Base-by-base conservation (phyloP, 1,140 invertebrate species). In the Limonius californicus region DNA sequence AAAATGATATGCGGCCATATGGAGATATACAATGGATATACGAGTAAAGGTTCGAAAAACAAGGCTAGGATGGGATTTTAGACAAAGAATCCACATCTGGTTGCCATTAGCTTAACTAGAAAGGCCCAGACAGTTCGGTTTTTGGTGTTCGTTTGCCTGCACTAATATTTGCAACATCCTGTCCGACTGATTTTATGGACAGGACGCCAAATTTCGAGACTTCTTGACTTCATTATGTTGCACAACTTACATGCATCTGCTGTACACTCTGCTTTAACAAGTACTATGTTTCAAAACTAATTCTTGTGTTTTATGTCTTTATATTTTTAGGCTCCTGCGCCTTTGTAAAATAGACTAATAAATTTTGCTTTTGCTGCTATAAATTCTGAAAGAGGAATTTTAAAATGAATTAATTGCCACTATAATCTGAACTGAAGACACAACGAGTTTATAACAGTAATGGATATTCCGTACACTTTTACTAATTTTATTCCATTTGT, bases 1-100 rank as follows among this genome's bases (percentile, higher is more conserved):
- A 66, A 66, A 61, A 30, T 64, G 65, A 66, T 63, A 66, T 27
- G 30, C 16, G 15, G 55, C 65, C 65, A 66, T 66, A 64, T 66
- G 65, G 57, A 61, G 47, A 57, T 64, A 57, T 53, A 66, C 65
- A 66, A 66, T 66, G 54, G 65, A 63, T 66, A 66, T 66, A 57
- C 43, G 61, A 66, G 65, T 64, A 64, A 54, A 47, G 53, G 39
- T 18, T 16, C 55, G 58, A 64, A 64, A 66, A 60, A 60, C 57
- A 35, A 54, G 50, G 61, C 54, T 59, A 62, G 56, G 59, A 59
- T 66, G 53, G 58, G 62, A 56, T 59, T 61, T 64, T 62, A 63
- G 56, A 66, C 61, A 60, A 66, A 66, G 62, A 57, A 57, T 27
- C 55, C 57, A 66, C 65, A 66, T 66, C 61, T 66, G 65, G 65